These are phyloP conservation scores for Anguilla megastoma DNA, from an alignment of 2,797 vertebrate genomes.

Conservation along the genomic window DNA sequence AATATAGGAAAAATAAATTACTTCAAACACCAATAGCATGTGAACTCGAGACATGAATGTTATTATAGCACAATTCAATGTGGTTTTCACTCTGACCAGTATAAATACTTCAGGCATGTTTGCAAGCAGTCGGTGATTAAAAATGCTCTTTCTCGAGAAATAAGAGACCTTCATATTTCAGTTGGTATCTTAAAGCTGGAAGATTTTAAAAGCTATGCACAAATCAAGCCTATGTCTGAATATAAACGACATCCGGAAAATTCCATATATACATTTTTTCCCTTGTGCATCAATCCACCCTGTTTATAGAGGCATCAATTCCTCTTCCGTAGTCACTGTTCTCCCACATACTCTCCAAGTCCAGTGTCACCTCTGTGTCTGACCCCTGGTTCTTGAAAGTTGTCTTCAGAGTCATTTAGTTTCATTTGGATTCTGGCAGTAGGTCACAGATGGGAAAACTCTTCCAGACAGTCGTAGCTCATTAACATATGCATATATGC, in stretches of 20 bases:
- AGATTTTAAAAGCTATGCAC: neutral
- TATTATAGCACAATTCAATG: neutral
- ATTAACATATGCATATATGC: neutral
- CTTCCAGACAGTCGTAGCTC: neutral
- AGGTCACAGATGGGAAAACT: neutral
- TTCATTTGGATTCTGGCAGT: neutral
- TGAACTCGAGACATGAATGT: neutral
- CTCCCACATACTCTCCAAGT: neutral
- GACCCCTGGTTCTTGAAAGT: neutral
- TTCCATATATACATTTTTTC: neutral
- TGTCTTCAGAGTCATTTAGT: neutral
- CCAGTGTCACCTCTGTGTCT: neutral
- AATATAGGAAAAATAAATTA: neutral
- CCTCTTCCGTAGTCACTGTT: neutral
- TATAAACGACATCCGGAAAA: neutral
- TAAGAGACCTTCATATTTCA: neutral
- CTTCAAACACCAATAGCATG: neutral
- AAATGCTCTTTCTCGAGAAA: neutral
- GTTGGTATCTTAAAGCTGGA: neutral
- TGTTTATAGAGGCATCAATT: neutral
- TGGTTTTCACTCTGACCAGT: neutral
- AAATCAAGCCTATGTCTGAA: neutral
- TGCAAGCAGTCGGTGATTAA: neutral
- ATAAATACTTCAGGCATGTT: neutral
- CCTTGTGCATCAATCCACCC: neutral